phyloP scores from a whole-genome alignment of 2,888 invertebrate species.

The Parapristionchus giblindavisi region DNA sequence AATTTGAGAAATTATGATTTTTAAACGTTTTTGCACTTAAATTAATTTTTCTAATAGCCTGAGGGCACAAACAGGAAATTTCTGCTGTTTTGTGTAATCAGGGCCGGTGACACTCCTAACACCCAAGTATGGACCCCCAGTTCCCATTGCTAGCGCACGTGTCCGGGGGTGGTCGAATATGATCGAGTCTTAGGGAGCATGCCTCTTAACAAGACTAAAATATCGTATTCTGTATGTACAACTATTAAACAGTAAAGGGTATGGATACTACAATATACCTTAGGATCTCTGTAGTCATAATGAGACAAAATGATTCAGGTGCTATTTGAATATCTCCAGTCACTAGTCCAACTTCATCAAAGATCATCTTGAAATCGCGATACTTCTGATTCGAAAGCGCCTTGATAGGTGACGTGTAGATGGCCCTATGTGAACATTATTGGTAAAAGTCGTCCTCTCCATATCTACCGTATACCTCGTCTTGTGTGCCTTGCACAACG shows the following conservation, averaged over 20 bases:
- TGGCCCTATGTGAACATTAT: conserved; percentile 56
- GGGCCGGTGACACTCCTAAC: no score
- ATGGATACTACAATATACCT: conserved; percentile 71
- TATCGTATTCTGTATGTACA: no score
- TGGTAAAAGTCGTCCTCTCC: neutral
- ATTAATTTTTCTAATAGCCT: no score
- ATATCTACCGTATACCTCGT: conserved; percentile 52
- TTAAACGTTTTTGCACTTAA: no score
- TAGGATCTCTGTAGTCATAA: conserved; percentile 99
- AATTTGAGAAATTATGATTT: no score
- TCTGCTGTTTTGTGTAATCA: no score
- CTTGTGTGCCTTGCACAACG: conserved; percentile 82
- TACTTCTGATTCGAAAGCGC: conserved; percentile 98
- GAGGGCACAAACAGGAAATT: no score
- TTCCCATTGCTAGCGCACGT: neutral
- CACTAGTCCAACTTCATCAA: conserved; percentile 89
- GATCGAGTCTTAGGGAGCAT: neutral
- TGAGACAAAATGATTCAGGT: conserved; percentile 89
- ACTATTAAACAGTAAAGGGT: no score
- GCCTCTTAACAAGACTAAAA: no score
- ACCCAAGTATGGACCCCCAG: no score
- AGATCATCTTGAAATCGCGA: conserved; percentile 88
- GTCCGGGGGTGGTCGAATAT: neutral
- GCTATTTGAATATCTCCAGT: conserved; percentile 96
- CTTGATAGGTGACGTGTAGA: conserved; percentile 99